Base-by-base conservation (phyloP, 2,797 vertebrate species). In the Gallinago solitaria region DNA sequence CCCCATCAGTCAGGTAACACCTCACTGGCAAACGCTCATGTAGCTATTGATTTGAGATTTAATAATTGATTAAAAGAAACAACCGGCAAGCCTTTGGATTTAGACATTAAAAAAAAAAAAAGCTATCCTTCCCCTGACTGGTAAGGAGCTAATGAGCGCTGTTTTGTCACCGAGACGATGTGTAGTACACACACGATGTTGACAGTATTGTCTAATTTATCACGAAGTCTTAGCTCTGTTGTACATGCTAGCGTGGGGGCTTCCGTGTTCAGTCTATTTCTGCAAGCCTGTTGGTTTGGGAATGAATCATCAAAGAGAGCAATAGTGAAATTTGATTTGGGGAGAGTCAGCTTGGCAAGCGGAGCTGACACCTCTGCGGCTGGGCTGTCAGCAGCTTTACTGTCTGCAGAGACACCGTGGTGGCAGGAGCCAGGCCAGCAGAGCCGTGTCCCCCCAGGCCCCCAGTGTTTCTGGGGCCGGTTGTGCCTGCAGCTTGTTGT, bases 51-150 rank as follows among this genome's bases (percentile, higher is more conserved):
- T 92, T 70, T 93, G 77, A 70, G 79, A 92, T 89, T 95, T 94
- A 96, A 96, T 96, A 93, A 95, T 95, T 95, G 92, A 96, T 97
- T 95, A 97, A 96, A 97, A 96, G 95, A 88, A 93, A 80, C 90
- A 94, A 82, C 85, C 67, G 77, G 47, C 79, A 86, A 93, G 87
- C 74, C 65, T 93, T 56, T 53, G 93, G 90, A 93, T 95, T 95
- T 93, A 96, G 92, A 84, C 57, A 50, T 68, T 83, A 51, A 50
- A 17, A 65, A 50, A 47, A 80, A 50, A 57, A 61, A 48, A 41
- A 6, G 13, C 13, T 95, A 64, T 92, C 84, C 59, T 92, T 88
- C 45, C 65, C 27, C 59, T 50, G 83, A 48, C 75, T 94, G 91
- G 73, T 84, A 82, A 94, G 94, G 84, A 92, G 84, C 89, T 97